These are phyloP conservation scores for Temnothorax longispinosus DNA, from an alignment of 1,140 invertebrate genomes.

Conservation along the genomic window DNA sequence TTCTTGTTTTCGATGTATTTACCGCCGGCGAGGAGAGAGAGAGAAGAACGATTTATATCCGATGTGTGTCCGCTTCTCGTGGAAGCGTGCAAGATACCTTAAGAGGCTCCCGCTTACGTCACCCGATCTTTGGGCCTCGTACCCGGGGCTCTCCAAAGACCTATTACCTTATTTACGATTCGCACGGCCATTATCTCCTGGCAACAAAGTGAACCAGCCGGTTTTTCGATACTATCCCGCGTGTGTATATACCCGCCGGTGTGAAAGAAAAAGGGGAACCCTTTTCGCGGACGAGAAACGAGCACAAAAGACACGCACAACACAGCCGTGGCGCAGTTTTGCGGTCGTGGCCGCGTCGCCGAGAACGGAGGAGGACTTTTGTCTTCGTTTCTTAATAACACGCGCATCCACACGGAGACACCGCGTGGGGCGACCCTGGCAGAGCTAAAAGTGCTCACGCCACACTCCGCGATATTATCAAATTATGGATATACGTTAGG, in stretches of 20 bases:
- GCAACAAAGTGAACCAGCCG: constrained; percentile 77
- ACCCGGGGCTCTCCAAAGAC: constrained; percentile 68
- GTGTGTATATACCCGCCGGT: constrained; percentile 51
- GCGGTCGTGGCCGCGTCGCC: constrained; percentile 57
- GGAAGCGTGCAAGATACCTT: constrained; percentile 57
- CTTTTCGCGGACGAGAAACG: constrained; percentile 70
- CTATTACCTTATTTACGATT: constrained; percentile 79
- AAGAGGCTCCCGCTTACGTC: constrained; percentile 73
- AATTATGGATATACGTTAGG: not conserved
- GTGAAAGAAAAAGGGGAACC: constrained; percentile 68
- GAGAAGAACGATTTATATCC: constrained; percentile 23
- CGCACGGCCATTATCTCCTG: constrained; percentile 76
- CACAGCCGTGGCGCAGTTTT: constrained; percentile 48
- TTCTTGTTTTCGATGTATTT: constrained; percentile 45
- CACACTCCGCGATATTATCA: not conserved
- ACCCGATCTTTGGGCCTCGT: constrained; percentile 69
- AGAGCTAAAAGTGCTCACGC: not conserved
- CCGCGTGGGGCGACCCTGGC: constrained; percentile 31
- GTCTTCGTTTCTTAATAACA: constrained; percentile 73
- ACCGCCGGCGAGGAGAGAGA: not conserved
- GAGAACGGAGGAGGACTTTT: constrained; percentile 67
- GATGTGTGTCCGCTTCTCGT: constrained; percentile 36
- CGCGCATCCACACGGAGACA: constrained; percentile 45
- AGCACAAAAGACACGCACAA: constrained; percentile 68
- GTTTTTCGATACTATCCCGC: constrained; percentile 74